Percentiles rank a stretch among this genome's conserved stretches.
These are phyloP conservation scores for Epinephelus fuscoguttatus DNA, from an alignment of 2,113 vertebrate species.

Conservation along the genomic window DNA sequence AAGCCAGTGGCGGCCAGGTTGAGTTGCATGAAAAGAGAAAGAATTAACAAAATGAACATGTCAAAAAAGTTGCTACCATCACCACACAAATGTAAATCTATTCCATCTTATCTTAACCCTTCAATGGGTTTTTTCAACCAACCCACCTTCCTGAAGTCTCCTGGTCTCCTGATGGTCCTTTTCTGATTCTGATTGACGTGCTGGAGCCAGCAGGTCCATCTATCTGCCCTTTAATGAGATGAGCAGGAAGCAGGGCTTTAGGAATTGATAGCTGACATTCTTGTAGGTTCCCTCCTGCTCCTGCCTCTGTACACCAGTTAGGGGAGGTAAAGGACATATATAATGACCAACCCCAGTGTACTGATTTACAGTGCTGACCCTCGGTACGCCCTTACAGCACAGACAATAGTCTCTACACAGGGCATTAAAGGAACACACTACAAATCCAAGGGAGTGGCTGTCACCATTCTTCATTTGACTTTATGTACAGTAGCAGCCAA, in stretches of 20 bases:
- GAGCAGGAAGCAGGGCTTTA: slow-evolving; percentile 60
- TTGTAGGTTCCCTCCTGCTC: slow-evolving; percentile 72
- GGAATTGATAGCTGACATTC: slow-evolving; percentile 73
- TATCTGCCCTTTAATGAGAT: slow-evolving; percentile 76
- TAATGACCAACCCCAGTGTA: slow-evolving; percentile 60
- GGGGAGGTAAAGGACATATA: slow-evolving; percentile 66
- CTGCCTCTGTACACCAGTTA: slow-evolving; percentile 79
- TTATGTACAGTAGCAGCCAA: slow-evolving; percentile 20
- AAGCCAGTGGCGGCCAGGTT: background rate
- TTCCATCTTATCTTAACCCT: slow-evolving; percentile 7
- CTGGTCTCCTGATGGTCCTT: slow-evolving; percentile 31
- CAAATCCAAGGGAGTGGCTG: slow-evolving; percentile 51
- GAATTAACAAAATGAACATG: background rate
- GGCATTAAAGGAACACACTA: slow-evolving; percentile 50
- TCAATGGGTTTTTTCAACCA: slow-evolving; percentile 14
- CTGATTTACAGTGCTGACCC: slow-evolving; percentile 74
- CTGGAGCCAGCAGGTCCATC: slow-evolving; percentile 55
- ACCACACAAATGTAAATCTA: background rate
- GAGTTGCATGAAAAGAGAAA: background rate
- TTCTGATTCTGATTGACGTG: slow-evolving; percentile 40
- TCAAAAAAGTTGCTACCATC: background rate
- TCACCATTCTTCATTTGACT: slow-evolving; percentile 43
- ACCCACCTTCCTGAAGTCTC: slow-evolving; percentile 36
- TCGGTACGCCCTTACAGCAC: slow-evolving; percentile 40
- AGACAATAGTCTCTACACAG: slow-evolving; percentile 48